phyloP scores from a whole-genome alignment of 2,888 invertebrate genomes.

The Cyclophora punctaria region DNA sequence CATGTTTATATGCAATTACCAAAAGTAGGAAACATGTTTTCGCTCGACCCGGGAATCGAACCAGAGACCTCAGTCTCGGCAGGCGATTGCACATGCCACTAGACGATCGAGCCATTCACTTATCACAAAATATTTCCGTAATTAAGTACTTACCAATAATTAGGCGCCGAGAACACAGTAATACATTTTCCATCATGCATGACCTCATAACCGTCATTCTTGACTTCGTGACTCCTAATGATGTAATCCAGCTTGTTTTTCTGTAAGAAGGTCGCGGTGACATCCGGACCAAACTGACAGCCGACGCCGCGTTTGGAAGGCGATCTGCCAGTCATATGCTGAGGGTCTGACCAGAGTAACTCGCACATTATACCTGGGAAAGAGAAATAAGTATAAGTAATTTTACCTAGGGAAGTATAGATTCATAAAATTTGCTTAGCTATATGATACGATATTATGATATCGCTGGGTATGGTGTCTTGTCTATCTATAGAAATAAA shows the following conservation, averaged over 20 bases:
- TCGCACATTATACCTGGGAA: constrained; percentile 93
- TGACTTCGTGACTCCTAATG: constrained; percentile 98
- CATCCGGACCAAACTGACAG: constrained; percentile 98
- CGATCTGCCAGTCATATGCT: constrained; percentile 89
- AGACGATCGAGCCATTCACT: no score
- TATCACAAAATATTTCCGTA: no score
- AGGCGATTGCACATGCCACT: no score
- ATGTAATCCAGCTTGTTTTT: constrained; percentile 93
- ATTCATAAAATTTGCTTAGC: no score
- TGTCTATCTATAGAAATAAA: no score
- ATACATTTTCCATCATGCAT: constrained; percentile 97
- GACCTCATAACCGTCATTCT: constrained; percentile 95
- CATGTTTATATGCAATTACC: no score
- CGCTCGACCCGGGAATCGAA: no score
- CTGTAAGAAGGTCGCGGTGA: constrained; percentile 89
- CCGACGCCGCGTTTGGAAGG: constrained; percentile 98
- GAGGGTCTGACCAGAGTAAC: constrained; percentile 98
- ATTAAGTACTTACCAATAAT: constrained; percentile 88
- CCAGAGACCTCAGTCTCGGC: no score
- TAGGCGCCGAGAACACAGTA: constrained; percentile 99
- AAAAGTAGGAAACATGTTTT: no score
- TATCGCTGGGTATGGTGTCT: no score
- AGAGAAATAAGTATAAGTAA: neutral
- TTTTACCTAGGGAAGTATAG: no score
- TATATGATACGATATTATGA: no score